Evolutionary conservation across 1,140 invertebrate genomes (phyloP).

Genomic region (Papilio aristodemus): DNA sequence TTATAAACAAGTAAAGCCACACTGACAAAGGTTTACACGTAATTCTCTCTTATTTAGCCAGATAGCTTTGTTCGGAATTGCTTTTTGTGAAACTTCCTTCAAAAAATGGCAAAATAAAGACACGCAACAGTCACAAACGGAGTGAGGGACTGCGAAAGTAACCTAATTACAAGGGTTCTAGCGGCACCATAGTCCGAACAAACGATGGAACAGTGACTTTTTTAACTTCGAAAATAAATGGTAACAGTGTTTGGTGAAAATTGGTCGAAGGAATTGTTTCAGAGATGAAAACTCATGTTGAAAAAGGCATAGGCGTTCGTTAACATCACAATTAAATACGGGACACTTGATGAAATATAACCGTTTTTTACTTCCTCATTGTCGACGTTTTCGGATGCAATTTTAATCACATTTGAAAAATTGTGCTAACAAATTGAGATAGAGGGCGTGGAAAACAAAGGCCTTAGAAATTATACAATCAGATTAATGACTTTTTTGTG

Average conservation of each 20-base stretch:
- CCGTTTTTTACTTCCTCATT: constrained; percentile 48
- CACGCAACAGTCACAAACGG: constrained; percentile 27
- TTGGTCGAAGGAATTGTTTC: constrained; percentile 9
- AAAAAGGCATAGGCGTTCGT: constrained; percentile 43
- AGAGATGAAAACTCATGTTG: constrained; percentile 30
- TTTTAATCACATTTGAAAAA: constrained; percentile 57
- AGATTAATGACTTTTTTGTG: constrained; percentile 13
- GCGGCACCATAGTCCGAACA: constrained; percentile 3
- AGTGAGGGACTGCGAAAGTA: constrained; percentile 28
- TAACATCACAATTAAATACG: constrained; percentile 58
- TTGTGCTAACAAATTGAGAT: constrained; percentile 60
- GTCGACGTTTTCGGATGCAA: constrained; percentile 59
- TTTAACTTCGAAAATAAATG: constrained; percentile 8
- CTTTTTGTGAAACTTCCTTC: constrained; percentile 19
- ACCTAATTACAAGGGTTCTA: constrained; percentile 31
- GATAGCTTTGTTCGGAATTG: constrained; percentile 20
- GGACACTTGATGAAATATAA: constrained; percentile 52
- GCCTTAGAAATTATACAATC: constrained; percentile 22
- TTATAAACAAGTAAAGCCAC: constrained; percentile 2
- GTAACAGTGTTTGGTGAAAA: neutral
- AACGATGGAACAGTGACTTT: neutral
- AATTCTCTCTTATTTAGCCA: constrained; percentile 24
- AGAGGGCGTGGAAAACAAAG: constrained; percentile 31
- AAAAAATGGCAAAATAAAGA: constrained; percentile 28
- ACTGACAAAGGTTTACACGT: constrained; percentile 17